phyloP scores from a whole-genome alignment of 2,113 vertebrate genomes.

The Vimba vimba region DNA sequence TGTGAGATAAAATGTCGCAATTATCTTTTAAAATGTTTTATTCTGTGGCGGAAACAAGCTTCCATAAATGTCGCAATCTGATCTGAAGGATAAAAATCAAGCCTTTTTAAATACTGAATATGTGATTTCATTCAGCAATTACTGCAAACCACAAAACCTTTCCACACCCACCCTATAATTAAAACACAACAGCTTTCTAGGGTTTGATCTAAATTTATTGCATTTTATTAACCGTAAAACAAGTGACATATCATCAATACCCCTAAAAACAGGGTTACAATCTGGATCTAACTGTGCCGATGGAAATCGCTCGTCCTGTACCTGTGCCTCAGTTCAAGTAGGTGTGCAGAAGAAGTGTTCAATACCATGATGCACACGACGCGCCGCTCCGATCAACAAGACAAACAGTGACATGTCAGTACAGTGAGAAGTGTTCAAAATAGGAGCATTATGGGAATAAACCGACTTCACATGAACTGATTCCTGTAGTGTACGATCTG shows the following conservation, averaged over 20 bases:
- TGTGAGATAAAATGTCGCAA: too few relatives aligned
- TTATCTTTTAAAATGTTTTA: too few relatives aligned
- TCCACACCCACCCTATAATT: not conserved
- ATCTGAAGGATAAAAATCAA: too few relatives aligned
- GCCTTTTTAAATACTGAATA: too few relatives aligned
- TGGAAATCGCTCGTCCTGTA: slow-evolving; percentile 65
- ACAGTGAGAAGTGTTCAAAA: slow-evolving; percentile 30
- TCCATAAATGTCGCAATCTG: too few relatives aligned
- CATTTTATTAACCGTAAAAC: slow-evolving; percentile 66
- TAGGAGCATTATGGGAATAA: slow-evolving; percentile 17
- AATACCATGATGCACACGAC: slow-evolving; percentile 55
- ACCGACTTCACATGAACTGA: not conserved
- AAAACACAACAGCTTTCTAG: not conserved
- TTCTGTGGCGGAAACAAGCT: too few relatives aligned
- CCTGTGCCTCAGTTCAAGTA: slow-evolving; percentile 74
- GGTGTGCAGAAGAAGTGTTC: not conserved
- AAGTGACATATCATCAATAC: slow-evolving; percentile 73
- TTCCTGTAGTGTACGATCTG: slow-evolving; percentile 32
- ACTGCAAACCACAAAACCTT: not conserved
- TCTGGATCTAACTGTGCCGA: slow-evolving; percentile 66
- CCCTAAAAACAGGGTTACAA: slow-evolving; percentile 72
- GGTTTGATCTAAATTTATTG: slow-evolving; percentile 75
- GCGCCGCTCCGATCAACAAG: not conserved
- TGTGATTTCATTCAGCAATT: too few relatives aligned
- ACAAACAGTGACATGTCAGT: slow-evolving; percentile 23